Evolutionary conservation across 1,140 invertebrate genomes (phyloP), one percentile per base, ranked within the genome.

Genomic region (Diploscapter pachys): DNA sequence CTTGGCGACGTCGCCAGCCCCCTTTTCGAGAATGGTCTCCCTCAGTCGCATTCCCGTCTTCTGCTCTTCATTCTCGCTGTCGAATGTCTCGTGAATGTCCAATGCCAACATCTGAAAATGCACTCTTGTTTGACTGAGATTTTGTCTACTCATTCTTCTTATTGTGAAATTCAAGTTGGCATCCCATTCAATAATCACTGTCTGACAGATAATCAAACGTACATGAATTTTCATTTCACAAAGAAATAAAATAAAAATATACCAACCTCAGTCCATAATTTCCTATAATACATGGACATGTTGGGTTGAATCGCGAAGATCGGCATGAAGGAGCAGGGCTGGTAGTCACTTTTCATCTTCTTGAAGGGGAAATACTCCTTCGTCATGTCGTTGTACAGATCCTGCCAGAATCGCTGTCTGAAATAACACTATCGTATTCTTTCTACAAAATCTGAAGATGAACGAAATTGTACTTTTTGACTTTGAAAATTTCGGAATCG

Each of bases 291-390:
- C 80, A 84, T 80, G 6, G 75, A 55, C 79, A 82, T 80, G 61
- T 76, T 71, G 53, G 80, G 77, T 59, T 77, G 77, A 53, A 79
- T 78, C 9, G 72, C 81, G 56, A 84, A 84, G 54, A 84, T 83
- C 11, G 83, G 82, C 6, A 77, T 85, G 72, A 84, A 84, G n/a
- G 82, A 84, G 63, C 82, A 85, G 48, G 83, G 83, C 11, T 85
- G 82, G 68, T 85, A 85, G 67, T 84, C 78, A 55, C 78, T 81
- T 49, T 71, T 71, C 3, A n/a, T n/a, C 55, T 70, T 51, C 13
- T 75, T 72, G 64, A 84, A 84, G 9, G 83, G 83, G 76, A 84
- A 84, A 73, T 85, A 85, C 67, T 85, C 82, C 70, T 79, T 80
- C 75, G 80, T 75, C 75, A 85, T 78, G 63, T 85, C 79, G 6